Evolutionary conservation across 2,113 vertebrate genomes (phyloP).

Genomic region (Anarhynchus alexandrinus): DNA sequence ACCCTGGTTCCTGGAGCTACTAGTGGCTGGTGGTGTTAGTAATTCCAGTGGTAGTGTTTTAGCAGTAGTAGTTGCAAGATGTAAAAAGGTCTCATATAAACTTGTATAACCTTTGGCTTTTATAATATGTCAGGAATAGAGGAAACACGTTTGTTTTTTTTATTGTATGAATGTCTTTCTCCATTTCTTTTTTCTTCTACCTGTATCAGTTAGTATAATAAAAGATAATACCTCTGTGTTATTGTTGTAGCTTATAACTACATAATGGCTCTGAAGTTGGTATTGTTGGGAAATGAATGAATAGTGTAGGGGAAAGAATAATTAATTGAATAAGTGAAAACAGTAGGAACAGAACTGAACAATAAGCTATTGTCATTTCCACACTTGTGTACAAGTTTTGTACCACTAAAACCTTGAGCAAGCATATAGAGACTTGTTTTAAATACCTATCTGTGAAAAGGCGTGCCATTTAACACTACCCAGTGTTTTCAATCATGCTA

Average conservation of each 20-base stretch:
- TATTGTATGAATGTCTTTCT: neutral
- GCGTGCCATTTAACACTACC: accelerated
- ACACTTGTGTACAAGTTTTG: accelerated
- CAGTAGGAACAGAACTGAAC: neutral
- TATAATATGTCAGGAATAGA: neutral
- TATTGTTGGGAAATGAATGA: neutral
- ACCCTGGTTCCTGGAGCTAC: neutral
- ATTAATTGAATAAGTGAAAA: neutral
- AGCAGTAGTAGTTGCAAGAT: neutral
- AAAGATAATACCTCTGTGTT: neutral
- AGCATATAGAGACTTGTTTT: no score
- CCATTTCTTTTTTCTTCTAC: neutral
- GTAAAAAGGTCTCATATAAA: neutral
- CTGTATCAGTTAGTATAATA: neutral
- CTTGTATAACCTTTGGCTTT: neutral
- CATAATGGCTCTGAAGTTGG: neutral
- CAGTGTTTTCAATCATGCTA: accelerated
- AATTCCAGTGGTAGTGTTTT: neutral
- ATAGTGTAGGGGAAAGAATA: neutral
- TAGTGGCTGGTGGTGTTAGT: neutral
- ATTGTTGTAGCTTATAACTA: neutral
- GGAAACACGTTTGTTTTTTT: neutral
- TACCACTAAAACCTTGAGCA: neutral
- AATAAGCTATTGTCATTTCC: neutral
- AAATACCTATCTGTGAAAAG: no score